Percentiles rank a stretch among this genome's conserved stretches.
Conservation (phyloP, 2,797 vertebrate species). For the Odontamblyopus rebecca region DNA sequence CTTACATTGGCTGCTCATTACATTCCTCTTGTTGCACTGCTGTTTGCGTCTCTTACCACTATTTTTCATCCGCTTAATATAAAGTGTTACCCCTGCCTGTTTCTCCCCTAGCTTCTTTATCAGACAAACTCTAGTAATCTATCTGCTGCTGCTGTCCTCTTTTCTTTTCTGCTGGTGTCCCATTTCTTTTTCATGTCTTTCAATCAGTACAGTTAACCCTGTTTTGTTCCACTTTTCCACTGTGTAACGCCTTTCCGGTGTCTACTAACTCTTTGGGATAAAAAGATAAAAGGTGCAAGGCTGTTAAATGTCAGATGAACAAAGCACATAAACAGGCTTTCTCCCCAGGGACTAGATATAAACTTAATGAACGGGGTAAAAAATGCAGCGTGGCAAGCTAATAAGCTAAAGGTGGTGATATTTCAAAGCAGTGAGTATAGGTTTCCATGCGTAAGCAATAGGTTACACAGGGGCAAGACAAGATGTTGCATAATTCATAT, state of each 20-base stretch:
- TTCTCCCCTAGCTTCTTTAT: conserved; percentile 16
- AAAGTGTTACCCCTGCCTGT: conserved; percentile 32
- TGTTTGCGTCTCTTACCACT: conserved; percentile 20
- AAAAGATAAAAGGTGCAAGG: conserved; percentile 50
- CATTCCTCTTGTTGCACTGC: conserved; percentile 19
- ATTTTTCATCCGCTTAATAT: conserved; percentile 40
- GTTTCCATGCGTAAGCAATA: conserved; percentile 15
- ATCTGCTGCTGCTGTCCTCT: conserved; percentile 29
- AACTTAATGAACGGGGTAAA: conserved; percentile 28
- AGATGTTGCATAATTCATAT: conserved; percentile 27
- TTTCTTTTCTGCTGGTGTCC: conserved; percentile 21
- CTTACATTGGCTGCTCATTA: conserved; percentile 28
- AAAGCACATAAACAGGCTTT: conserved; percentile 34
- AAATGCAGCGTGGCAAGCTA: conserved; percentile 18
- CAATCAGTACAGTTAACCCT: conserved; percentile 52
- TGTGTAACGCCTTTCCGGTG: neutral
- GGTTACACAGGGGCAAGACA: conserved; percentile 12
- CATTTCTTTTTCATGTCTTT: conserved; percentile 45
- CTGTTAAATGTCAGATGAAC: conserved; percentile 55
- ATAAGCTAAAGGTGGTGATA: conserved; percentile 28
- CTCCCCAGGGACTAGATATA: conserved; percentile 33
- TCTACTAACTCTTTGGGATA: conserved; percentile 21
- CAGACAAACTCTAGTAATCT: conserved; percentile 31
- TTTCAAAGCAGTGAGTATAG: conserved; percentile 4
- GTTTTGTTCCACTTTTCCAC: conserved; percentile 23